Percentiles rank a stretch among this genome's conserved stretches.
Evolutionary conservation across 2,797 vertebrate species (phyloP).

Genomic region (Oreochromis mossambicus): DNA sequence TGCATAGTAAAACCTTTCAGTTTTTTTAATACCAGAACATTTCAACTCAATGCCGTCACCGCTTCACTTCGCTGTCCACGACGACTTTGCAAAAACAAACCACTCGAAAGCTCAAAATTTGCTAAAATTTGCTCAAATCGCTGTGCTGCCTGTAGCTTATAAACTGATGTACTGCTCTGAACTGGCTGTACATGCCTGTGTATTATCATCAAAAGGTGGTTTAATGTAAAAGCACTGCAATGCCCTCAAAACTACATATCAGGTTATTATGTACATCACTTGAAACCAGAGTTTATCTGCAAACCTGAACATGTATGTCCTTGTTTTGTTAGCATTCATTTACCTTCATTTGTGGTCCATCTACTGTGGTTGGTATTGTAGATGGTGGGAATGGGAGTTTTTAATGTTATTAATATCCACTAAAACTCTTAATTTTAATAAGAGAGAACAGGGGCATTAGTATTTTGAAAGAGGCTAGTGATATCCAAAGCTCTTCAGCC

Average conservation of each 20-base stretch:
- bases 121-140: neutral
- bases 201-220: neutral
- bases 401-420: neutral
- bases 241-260: constrained; percentile 7
- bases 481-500: neutral
- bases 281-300: constrained; percentile 19
- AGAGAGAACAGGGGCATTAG: neutral
- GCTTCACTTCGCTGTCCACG: neutral
- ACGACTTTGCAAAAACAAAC: constrained; percentile 28
- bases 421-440: neutral
- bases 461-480: neutral
- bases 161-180: constrained; percentile 21
- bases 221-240: constrained; percentile 33
- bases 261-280: constrained; percentile 35
- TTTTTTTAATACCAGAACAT: constrained; percentile 42
- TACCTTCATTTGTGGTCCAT: neutral
- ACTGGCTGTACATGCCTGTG: neutral
- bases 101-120: constrained; percentile 35
- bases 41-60: constrained; percentile 40
- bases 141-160: constrained; percentile 52
- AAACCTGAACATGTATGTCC: neutral
- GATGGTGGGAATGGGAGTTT: neutral
- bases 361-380: neutral
- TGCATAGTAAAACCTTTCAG: constrained; percentile 1
- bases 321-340: constrained; percentile 21